A percentile compares a stretch with the other conserved stretches of the same genome.
These are phyloP conservation scores for Drosophila ercepeae DNA, from an alignment of 1,140 invertebrate species.

Conservation along the genomic window DNA sequence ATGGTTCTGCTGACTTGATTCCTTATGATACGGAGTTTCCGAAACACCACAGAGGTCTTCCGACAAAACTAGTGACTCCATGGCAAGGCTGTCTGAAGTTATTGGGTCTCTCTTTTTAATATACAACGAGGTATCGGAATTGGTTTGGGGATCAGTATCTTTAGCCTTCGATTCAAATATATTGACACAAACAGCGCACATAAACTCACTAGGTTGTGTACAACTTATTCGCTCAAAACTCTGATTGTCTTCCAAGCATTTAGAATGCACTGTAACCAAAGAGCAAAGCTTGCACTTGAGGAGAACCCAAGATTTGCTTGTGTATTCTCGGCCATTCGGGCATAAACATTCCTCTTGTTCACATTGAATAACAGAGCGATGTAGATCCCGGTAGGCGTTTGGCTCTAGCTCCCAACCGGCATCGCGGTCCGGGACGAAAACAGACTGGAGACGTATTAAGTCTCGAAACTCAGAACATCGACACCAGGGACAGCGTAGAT, in stretches of 20 bases:
- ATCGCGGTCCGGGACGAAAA: slow-evolving; percentile 74
- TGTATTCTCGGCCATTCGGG: slow-evolving; percentile 43
- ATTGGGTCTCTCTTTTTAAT: slow-evolving; percentile 5
- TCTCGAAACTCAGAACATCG: slow-evolving; percentile 47
- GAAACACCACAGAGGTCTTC: neutral
- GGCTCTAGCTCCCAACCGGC: slow-evolving; percentile 65
- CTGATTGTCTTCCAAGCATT: slow-evolving; percentile 12
- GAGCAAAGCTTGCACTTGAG: slow-evolving; percentile 37
- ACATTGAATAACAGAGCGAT: slow-evolving; percentile 38
- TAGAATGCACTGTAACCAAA: slow-evolving; percentile 23
- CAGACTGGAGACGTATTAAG: slow-evolving; percentile 42
- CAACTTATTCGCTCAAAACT: too few species aligned
- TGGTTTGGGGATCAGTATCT: too few species aligned
- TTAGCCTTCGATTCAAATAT: neutral
- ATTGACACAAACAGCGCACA: slow-evolving; percentile 26
- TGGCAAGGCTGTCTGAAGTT: neutral
- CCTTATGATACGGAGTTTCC: neutral
- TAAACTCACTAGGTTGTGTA: slow-evolving; percentile 14
- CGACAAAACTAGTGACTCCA: neutral
- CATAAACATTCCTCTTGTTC: slow-evolving; percentile 48
- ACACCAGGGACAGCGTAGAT: slow-evolving; percentile 76
- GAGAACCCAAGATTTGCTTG: slow-evolving; percentile 20
- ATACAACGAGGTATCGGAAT: slow-evolving; percentile 24
- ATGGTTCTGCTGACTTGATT: too few species aligned
- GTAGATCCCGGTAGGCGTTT: slow-evolving; percentile 59